phyloP scores from a whole-genome alignment of 2,888 invertebrate genomes.

The Oasisia sp. region DNA sequence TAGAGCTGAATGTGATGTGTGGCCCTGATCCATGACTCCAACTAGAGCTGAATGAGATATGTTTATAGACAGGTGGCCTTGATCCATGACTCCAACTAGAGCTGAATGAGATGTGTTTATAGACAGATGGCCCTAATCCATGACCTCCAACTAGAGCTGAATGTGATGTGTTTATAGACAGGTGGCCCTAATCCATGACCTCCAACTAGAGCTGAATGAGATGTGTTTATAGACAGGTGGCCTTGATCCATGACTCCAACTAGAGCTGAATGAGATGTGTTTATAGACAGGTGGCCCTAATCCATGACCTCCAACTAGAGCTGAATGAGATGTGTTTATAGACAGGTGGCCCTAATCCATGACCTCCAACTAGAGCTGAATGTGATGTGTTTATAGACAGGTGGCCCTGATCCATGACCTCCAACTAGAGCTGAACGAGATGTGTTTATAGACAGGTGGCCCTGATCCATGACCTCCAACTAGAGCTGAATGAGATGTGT shows the following conservation, averaged over 20 bases:
- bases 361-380: slow-evolving; percentile 47
- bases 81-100: slow-evolving; percentile 44
- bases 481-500: slow-evolving; percentile 46
- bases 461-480: slow-evolving; percentile 44
- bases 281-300: slow-evolving; percentile 43
- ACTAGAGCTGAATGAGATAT: slow-evolving; percentile 42
- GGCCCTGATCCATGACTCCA: slow-evolving; percentile 43
- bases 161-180: slow-evolving; percentile 45
- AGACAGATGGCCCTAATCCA: slow-evolving; percentile 44
- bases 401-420: slow-evolving; percentile 41
- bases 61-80: slow-evolving; percentile 41
- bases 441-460: slow-evolving; percentile 45
- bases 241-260: slow-evolving; percentile 39
- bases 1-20: slow-evolving; percentile 45
- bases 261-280: no score
- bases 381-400: slow-evolving; percentile 45
- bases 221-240: slow-evolving; percentile 44
- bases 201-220: slow-evolving; percentile 46
- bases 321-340: slow-evolving; percentile 45
- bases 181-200: slow-evolving; percentile 40
- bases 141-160: slow-evolving; percentile 45
- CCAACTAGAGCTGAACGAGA: slow-evolving; percentile 47
- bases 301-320: slow-evolving; percentile 45
- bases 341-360: slow-evolving; percentile 43
- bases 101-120: slow-evolving; percentile 40